Conservation (phyloP, 2,113 vertebrate species). For the Bufo gargarizans region DNA sequence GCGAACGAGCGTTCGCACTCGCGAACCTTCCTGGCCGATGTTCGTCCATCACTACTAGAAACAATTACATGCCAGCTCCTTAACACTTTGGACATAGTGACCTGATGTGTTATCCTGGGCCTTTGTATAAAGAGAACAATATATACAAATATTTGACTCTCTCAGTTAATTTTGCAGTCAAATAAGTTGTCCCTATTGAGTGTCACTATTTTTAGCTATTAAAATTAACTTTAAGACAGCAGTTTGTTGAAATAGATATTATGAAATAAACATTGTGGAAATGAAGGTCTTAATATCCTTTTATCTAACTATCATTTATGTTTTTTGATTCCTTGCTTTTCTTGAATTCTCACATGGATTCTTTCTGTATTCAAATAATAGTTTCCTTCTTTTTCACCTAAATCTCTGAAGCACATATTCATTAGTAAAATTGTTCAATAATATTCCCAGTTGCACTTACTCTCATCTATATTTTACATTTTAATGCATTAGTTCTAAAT, state of each 20-base stretch:
- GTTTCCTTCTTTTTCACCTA: background rate
- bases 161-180: background rate
- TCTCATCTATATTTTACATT: background rate
- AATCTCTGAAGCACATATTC: background rate
- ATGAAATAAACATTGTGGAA: background rate
- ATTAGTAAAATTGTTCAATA: background rate
- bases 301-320: background rate
- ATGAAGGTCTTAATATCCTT: background rate
- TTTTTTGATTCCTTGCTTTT: background rate
- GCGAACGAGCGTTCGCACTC: too few relatives aligned
- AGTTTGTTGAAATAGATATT: background rate
- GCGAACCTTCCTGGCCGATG: too few relatives aligned
- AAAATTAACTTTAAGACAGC: background rate
- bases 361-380: background rate
- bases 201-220: background rate
- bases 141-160: background rate
- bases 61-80: too few relatives aligned
- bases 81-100: background rate
- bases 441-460: background rate
- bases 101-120: too few relatives aligned
- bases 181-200: background rate
- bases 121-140: background rate
- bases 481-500: background rate
- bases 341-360: background rate
- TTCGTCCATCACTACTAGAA: too few relatives aligned